phyloP scores from a whole-genome alignment of 2,888 invertebrate species.

The Acanthoscelides obtectus region DNA sequence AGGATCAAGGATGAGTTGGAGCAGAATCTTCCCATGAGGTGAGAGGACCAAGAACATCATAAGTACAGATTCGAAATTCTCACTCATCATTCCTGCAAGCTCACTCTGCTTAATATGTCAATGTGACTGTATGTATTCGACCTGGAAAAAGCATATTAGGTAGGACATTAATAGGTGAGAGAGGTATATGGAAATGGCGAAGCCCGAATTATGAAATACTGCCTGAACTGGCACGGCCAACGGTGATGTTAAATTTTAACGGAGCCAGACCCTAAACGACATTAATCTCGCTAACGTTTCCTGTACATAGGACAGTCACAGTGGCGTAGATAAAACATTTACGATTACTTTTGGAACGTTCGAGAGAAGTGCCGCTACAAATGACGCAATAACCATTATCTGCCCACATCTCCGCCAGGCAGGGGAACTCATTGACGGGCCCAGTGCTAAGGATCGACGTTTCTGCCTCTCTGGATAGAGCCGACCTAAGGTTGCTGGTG shows the following conservation, averaged over 20 bases:
- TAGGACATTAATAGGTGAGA: background rate
- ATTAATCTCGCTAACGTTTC: constrained; percentile 38
- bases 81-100: background rate
- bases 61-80: too few relatives aligned
- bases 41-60: too few relatives aligned
- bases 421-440: too few relatives aligned
- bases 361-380: too few relatives aligned
- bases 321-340: constrained; percentile 26
- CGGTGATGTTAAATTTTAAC: constrained; percentile 24
- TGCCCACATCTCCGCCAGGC: too few relatives aligned
- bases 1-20: too few relatives aligned
- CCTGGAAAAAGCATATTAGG: background rate
- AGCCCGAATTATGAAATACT: constrained; percentile 16
- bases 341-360: too few relatives aligned
- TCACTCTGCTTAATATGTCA: background rate
- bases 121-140: background rate
- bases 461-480: too few relatives aligned
- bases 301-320: constrained; percentile 19
- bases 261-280: constrained; percentile 31
- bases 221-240: background rate
- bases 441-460: too few relatives aligned
- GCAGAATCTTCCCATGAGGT: too few relatives aligned
- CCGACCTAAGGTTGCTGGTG: too few relatives aligned
- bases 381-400: too few relatives aligned
- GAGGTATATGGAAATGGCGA: background rate